These are phyloP conservation scores for Habropoda laboriosa DNA, from an alignment of 1,140 invertebrate genomes.

Conservation along the genomic window DNA sequence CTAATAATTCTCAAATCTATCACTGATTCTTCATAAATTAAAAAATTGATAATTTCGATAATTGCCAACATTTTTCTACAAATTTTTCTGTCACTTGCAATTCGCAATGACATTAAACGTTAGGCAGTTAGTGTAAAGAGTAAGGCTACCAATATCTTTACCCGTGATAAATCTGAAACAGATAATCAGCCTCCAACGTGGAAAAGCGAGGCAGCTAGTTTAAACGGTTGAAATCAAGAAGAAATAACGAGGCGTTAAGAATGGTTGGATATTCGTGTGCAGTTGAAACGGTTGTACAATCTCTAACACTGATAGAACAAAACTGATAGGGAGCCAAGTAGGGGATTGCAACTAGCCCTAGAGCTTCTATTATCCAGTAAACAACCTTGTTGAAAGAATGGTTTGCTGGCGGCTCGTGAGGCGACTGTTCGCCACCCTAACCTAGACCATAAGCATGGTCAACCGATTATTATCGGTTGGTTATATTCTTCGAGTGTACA, in stretches of 20 bases:
- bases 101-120: too few relatives aligned
- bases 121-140: too few relatives aligned
- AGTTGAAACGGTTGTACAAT: not conserved
- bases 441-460: conserved; percentile 47
- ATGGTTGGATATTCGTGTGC: conserved; percentile 16
- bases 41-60: too few relatives aligned
- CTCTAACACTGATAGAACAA: conserved; percentile 41
- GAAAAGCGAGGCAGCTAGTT: not conserved
- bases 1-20: too few relatives aligned
- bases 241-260: conserved; percentile 33
- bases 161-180: not conserved
- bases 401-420: conserved; percentile 49
- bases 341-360: conserved; percentile 51
- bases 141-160: too few relatives aligned
- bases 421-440: conserved; percentile 44
- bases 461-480: conserved; percentile 62
- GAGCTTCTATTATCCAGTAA: conserved; percentile 59
- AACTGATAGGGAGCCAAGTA: conserved; percentile 41
- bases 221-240: not conserved
- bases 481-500: conserved; percentile 57
- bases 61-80: too few relatives aligned
- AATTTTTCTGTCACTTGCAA: too few relatives aligned
- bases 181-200: not conserved
- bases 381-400: conserved; percentile 58
- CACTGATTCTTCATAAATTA: too few relatives aligned